Conservation (phyloP, 2,888 invertebrate species). For the Fissipunctia ypsillon region DNA sequence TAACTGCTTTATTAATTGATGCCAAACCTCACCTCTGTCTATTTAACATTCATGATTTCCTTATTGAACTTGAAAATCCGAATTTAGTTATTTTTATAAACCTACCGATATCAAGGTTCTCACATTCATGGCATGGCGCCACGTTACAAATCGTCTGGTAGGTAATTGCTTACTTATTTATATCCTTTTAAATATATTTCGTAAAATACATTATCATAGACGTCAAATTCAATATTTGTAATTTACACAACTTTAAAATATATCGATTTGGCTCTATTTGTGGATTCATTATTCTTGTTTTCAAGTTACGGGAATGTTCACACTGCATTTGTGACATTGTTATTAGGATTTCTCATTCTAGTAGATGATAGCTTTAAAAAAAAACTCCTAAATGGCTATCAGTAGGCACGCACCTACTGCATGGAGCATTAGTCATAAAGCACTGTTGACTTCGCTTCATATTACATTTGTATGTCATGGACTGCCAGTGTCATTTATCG, state of each 20-base stretch:
- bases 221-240: neutral
- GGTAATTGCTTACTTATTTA: neutral
- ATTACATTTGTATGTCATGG: slow-evolving; percentile 30
- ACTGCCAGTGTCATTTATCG: neutral
- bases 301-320: neutral
- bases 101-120: slow-evolving; percentile 9
- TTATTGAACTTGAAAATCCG: slow-evolving; percentile 12
- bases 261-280: neutral
- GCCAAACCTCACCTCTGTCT: neutral
- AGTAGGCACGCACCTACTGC: slow-evolving; percentile 31
- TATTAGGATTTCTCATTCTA: slow-evolving; percentile 5
- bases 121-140: neutral
- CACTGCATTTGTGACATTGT: neutral
- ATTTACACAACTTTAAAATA: neutral
- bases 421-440: slow-evolving; percentile 37
- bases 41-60: slow-evolving; percentile 30
- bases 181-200: neutral
- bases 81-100: slow-evolving; percentile 3
- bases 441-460: slow-evolving; percentile 11
- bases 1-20: neutral
- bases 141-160: neutral
- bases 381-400: slow-evolving; percentile 27
- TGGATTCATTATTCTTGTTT: neutral
- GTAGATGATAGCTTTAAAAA: slow-evolving; percentile 14
- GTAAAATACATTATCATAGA: neutral